phyloP scores from a whole-genome alignment of 2,888 invertebrate genomes.

The Phyto melanocephala region DNA sequence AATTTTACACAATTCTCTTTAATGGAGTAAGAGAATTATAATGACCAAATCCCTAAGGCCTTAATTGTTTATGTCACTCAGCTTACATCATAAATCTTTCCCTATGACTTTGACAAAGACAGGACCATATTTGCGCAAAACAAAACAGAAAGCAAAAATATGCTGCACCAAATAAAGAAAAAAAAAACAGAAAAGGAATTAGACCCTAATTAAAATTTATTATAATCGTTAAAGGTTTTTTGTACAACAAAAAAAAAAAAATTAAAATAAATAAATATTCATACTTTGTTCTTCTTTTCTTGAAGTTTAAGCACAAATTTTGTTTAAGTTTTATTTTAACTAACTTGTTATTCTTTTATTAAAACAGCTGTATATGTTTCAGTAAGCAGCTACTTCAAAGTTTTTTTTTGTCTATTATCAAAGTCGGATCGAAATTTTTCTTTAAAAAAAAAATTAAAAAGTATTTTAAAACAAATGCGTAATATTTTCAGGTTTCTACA shows the following conservation, averaged over 20 bases:
- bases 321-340: neutral
- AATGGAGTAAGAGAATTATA: neutral
- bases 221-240: neutral
- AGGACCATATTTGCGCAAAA: neutral
- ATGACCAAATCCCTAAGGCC: slow-evolving; percentile 10
- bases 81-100: slow-evolving; percentile 1
- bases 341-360: no score
- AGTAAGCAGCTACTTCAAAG: no score
- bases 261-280: neutral
- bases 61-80: slow-evolving; percentile 3
- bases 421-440: no score
- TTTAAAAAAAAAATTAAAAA: no score
- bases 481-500: no score
- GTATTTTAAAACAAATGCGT: no score
- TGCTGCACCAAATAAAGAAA: no score
- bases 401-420: no score
- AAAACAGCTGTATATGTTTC: no score
- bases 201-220: slow-evolving; percentile 24
- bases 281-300: neutral
- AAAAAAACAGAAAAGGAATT: neutral
- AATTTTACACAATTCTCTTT: neutral
- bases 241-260: no score
- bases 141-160: neutral
- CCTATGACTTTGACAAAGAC: neutral
- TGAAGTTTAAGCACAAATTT: neutral